These are phyloP conservation scores for Hydractinia echinata DNA, from an alignment of 30 jellyfish, hydroid and myxozoan genomes.

Conservation along the genomic window DNA sequence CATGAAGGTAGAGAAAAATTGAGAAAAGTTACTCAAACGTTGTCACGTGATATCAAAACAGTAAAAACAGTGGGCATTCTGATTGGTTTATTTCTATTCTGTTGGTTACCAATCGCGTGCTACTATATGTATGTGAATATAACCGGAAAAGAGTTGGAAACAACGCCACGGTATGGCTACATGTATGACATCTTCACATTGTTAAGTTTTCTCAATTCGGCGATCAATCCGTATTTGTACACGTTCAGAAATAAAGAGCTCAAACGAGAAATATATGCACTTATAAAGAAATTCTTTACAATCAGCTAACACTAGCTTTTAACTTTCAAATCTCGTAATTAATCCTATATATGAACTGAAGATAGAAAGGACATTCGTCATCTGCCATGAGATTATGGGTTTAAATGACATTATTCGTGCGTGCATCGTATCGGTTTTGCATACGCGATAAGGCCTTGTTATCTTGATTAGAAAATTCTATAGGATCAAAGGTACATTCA, in stretches of 20 bases:
- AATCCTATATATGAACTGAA: too few species aligned
- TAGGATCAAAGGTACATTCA: too few species aligned
- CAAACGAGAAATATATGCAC: not conserved
- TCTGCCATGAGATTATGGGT: too few species aligned
- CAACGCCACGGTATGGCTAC: conserved; percentile 33
- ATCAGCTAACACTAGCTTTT: too few species aligned
- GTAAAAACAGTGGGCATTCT: conserved; percentile 79
- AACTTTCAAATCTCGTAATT: too few species aligned
- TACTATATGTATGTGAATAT: conserved; percentile 61
- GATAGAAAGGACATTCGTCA: too few species aligned
- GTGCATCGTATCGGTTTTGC: too few species aligned
- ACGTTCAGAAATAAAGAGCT: conserved; percentile 47
- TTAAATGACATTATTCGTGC: too few species aligned
- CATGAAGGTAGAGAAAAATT: not conserved
- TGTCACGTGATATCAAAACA: conserved; percentile 59
- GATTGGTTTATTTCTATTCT: conserved; percentile 65
- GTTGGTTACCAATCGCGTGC: conserved; percentile 81
- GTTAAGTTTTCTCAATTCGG: conserved; percentile 58
- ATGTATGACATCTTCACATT: conserved; percentile 54
- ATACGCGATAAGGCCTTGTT: too few species aligned
- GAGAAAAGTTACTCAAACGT: conserved; percentile 17
- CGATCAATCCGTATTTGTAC: conserved; percentile 64
- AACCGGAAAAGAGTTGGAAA: conserved; percentile 27
- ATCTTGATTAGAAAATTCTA: too few species aligned
- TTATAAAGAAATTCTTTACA: too few species aligned